Evolutionary conservation across 2,888 invertebrate species (phyloP).

Genomic region (Lumbricus terrestris): DNA sequence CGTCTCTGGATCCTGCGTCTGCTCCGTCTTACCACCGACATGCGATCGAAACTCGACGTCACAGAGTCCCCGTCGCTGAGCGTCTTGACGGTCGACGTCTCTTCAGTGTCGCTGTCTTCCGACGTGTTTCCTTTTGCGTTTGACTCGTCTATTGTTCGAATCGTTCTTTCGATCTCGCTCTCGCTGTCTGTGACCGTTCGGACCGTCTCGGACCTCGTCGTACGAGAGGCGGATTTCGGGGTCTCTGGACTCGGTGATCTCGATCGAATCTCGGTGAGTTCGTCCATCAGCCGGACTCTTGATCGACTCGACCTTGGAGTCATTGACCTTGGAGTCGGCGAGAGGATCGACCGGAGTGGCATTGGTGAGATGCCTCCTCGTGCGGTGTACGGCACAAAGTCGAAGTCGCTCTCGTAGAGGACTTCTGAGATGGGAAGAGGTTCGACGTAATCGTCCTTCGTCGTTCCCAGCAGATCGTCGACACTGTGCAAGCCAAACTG

Average conservation of each 20-base stretch:
- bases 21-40: conserved; percentile 14
- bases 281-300: conserved; percentile 34
- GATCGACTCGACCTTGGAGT: conserved; percentile 34
- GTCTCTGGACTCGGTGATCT: conserved; percentile 38
- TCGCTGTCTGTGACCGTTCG: conserved; percentile 25
- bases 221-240: background rate
- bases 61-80: background rate
- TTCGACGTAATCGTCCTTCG: conserved; percentile 32
- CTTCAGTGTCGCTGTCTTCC: conserved; percentile 17
- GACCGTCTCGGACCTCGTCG: background rate
- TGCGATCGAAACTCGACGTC: conserved; percentile 20
- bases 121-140: background rate
- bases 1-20: conserved; percentile 6
- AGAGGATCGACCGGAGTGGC: conserved; percentile 37
- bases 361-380: conserved; percentile 14
- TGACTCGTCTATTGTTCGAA: conserved; percentile 17
- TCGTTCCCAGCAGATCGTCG: conserved; percentile 47
- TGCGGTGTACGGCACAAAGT: background rate
- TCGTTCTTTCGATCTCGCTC: conserved; percentile 20
- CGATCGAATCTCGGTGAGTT: conserved; percentile 33
- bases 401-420: conserved; percentile 32
- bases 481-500: conserved; percentile 50
- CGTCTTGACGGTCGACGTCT: conserved; percentile 16
- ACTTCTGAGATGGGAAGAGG: conserved; percentile 19
- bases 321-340: conserved; percentile 29